Percentiles rank a stretch among this genome's conserved stretches.
These are phyloP conservation scores for Noctilio leporinus DNA, from an alignment of 2,113 vertebrate species.

Conservation along the genomic window DNA sequence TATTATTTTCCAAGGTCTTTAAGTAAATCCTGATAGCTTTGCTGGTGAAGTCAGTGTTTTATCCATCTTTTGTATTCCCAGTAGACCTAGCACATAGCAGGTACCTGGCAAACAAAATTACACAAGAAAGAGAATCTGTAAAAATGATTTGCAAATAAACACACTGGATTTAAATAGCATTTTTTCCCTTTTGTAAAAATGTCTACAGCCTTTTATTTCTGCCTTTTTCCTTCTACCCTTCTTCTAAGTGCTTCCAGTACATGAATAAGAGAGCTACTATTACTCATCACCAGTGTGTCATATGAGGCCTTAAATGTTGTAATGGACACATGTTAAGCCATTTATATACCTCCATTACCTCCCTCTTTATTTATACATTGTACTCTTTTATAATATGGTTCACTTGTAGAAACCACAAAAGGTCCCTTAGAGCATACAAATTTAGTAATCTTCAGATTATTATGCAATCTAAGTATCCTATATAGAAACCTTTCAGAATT, in stretches of 20 bases:
- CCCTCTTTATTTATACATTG: not conserved
- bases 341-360: not conserved
- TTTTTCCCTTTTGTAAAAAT: slow-evolving; percentile 28
- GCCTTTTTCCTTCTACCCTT: not conserved
- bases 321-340: not conserved
- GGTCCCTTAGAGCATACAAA: not conserved
- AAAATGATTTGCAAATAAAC: slow-evolving; percentile 31
- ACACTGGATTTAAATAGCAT: slow-evolving; percentile 6
- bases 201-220: slow-evolving; percentile 2
- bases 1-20: not conserved
- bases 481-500: not conserved
- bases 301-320: not conserved
- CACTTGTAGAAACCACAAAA: not conserved
- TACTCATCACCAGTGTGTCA: not conserved
- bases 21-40: slow-evolving; percentile 16
- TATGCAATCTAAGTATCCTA: not conserved
- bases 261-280: not conserved
- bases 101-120: slow-evolving; percentile 40
- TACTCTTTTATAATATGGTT: not conserved
- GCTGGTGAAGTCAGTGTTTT: slow-evolving; percentile 28
- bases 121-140: slow-evolving; percentile 5
- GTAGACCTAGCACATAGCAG: not conserved
- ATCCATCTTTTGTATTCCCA: slow-evolving; percentile 25
- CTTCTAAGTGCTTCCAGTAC: not conserved
- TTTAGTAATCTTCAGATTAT: not conserved